Evolutionary conservation across 2,888 invertebrate species (phyloP).

Genomic region (Clitarchus hookeri): DNA sequence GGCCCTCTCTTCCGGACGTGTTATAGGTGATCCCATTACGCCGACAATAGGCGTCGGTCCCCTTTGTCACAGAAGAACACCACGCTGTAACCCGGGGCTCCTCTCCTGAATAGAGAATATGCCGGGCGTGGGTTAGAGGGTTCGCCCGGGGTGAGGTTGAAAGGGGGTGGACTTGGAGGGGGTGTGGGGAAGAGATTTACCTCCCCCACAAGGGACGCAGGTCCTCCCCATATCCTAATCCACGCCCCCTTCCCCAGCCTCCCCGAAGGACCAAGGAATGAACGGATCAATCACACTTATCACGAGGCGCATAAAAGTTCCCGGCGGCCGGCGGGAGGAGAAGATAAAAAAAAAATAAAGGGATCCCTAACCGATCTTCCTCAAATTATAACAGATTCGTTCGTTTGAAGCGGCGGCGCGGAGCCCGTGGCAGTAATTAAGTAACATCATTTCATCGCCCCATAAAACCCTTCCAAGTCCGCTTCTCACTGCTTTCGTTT

Average conservation of each 20-base stretch:
- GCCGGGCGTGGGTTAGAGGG: not conserved
- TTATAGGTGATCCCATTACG: not conserved
- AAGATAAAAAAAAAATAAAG: not conserved
- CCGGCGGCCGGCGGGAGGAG: not conserved
- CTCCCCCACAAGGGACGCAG: not conserved
- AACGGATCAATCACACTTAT: not conserved
- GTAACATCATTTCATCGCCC: not conserved
- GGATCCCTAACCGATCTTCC: not conserved
- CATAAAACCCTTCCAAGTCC: not conserved
- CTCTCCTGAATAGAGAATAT: not conserved
- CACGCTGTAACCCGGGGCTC: not conserved
- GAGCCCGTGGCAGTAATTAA: not conserved
- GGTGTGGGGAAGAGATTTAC: not conserved
- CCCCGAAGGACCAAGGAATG: not conserved
- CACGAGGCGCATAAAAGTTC: constrained; percentile 8
- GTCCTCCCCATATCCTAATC: not conserved
- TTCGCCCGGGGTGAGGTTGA: not conserved
- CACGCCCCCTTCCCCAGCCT: not conserved
- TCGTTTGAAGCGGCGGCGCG: not conserved
- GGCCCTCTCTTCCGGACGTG: not conserved
- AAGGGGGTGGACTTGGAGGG: not conserved
- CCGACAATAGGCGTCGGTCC: not conserved
- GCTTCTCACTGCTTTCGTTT: too few relatives aligned
- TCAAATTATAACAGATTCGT: constrained; percentile 14
- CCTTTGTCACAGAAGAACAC: not conserved